Evolutionary conservation across 2,113 vertebrate genomes (phyloP).

Genomic region (cattle (Bos taurus)): DNA sequence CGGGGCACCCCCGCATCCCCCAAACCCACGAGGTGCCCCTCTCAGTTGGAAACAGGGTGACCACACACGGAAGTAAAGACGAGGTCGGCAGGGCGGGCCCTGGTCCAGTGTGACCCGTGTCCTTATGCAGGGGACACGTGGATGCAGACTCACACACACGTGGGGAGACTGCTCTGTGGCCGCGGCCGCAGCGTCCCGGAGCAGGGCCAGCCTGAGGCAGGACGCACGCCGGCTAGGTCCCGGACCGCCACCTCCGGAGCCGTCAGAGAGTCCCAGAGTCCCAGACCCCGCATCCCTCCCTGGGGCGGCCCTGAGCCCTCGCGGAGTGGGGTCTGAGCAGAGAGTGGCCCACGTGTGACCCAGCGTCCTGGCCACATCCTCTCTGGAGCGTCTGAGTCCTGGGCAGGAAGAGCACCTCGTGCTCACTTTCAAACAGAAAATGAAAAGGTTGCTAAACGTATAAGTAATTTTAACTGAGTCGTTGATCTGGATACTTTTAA

Average conservation of each 20-base stretch:
- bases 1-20: background rate
- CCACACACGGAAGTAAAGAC: fast-evolving
- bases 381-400: conserved; percentile 53
- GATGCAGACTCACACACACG: fast-evolving
- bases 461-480: conserved; percentile 83
- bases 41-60: background rate
- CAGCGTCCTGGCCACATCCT: conserved; percentile 70
- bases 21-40: fast-evolving
- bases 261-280: fast-evolving
- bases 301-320: background rate
- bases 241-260: background rate
- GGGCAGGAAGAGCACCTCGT: conserved; percentile 70
- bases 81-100: fast-evolving
- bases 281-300: background rate
- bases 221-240: fast-evolving
- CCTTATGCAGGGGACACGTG: background rate
- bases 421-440: conserved; percentile 76
- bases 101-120: fast-evolving
- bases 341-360: conserved; percentile 30
- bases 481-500: conserved; percentile 80
- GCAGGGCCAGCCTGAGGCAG: background rate
- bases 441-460: conserved; percentile 77
- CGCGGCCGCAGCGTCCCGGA: background rate
- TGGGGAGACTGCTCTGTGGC: fast-evolving
- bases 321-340: fast-evolving